Evolutionary conservation across 1,140 invertebrate species (phyloP).

Genomic region (Ditylenchus dipsaci): DNA sequence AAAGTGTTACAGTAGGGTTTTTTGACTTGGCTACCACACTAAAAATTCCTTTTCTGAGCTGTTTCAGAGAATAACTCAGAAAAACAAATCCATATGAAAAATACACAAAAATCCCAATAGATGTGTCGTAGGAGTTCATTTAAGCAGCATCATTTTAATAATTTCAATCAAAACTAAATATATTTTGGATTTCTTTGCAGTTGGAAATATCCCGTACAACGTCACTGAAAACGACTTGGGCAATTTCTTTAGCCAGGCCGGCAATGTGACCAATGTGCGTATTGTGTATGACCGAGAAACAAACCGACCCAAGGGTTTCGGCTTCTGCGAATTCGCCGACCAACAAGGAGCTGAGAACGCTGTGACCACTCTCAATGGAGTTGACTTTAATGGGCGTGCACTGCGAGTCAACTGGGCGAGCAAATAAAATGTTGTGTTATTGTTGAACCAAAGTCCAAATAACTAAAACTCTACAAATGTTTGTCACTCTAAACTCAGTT

Average conservation of each 20-base stretch:
- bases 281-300: conserved; percentile 96
- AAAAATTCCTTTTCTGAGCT: too few relatives aligned
- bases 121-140: too few relatives aligned
- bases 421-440: conserved; percentile 14
- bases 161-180: too few relatives aligned
- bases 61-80: too few relatives aligned
- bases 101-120: too few relatives aligned
- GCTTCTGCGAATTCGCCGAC: conserved; percentile 89
- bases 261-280: conserved; percentile 69
- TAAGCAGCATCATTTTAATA: too few relatives aligned
- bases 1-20: too few relatives aligned
- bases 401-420: conserved; percentile 74
- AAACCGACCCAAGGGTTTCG: conserved; percentile 98
- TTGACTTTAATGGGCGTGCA: conserved; percentile 91
- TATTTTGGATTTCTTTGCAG: conserved; percentile 58
- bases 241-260: conserved; percentile 95
- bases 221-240: conserved; percentile 97
- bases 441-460: too few relatives aligned
- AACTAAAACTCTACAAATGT: too few relatives aligned
- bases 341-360: conserved; percentile 90
- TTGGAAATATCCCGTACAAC: conserved; percentile 99
- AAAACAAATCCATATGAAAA: too few relatives aligned
- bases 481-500: too few relatives aligned
- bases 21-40: too few relatives aligned
- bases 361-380: conserved; percentile 94